These are phyloP conservation scores for Hypomecis punctinalis DNA, from an alignment of 2,888 invertebrate genomes.

Conservation along the genomic window DNA sequence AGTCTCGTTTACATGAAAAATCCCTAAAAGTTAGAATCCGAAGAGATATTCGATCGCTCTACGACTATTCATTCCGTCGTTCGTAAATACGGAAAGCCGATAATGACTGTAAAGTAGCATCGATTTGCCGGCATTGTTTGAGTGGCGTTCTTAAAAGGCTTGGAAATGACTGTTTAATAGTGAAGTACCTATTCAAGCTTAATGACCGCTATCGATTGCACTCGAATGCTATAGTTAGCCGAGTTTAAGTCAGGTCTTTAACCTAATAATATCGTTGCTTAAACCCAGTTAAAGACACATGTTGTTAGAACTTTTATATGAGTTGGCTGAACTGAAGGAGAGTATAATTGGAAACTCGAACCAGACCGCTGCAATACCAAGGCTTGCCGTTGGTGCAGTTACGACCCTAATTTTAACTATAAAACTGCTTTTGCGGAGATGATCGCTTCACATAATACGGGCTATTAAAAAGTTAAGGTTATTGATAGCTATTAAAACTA, in stretches of 20 bases:
- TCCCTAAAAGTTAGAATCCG: slow-evolving; percentile 16
- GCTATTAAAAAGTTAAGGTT: slow-evolving; percentile 29
- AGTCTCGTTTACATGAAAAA: slow-evolving; percentile 29
- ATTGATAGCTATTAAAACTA: neutral
- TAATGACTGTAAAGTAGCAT: slow-evolving; percentile 42
- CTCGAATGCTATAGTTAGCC: slow-evolving; percentile 34
- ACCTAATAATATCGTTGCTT: slow-evolving; percentile 51
- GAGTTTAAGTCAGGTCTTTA: slow-evolving; percentile 41
- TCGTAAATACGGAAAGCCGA: slow-evolving; percentile 40
- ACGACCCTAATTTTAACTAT: slow-evolving; percentile 66
- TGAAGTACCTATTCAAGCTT: slow-evolving; percentile 45
- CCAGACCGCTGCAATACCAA: slow-evolving; percentile 65
- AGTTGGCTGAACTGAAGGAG: slow-evolving; percentile 76
- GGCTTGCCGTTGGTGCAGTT: slow-evolving; percentile 57
- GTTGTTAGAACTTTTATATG: slow-evolving; percentile 79
- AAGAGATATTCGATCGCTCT: slow-evolving; percentile 24
- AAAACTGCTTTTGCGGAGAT: slow-evolving; percentile 51
- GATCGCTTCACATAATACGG: slow-evolving; percentile 23
- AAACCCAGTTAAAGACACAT: slow-evolving; percentile 64
- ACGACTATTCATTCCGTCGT: slow-evolving; percentile 29
- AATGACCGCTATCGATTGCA: slow-evolving; percentile 46
- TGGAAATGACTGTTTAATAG: slow-evolving; percentile 44
- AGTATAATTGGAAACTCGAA: slow-evolving; percentile 79
- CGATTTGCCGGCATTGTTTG: slow-evolving; percentile 43
- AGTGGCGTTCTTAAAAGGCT: slow-evolving; percentile 45